Evolutionary conservation across 2,797 vertebrate species (phyloP), one percentile per base, ranked within the genome.

Genomic region (Enteromius viviparus): DNA sequence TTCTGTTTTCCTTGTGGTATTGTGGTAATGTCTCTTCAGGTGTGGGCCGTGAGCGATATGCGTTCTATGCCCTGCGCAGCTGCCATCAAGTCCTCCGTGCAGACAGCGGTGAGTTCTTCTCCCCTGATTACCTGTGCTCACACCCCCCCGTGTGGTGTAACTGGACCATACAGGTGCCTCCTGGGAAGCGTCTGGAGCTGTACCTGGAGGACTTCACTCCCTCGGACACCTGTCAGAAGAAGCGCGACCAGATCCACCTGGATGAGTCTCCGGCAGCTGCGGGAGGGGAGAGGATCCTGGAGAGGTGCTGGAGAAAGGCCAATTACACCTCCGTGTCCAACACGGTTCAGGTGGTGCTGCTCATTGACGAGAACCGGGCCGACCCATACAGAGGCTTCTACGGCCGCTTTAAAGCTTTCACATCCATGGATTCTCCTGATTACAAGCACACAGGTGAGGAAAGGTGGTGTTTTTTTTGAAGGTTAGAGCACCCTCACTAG

Each of bases 121-220:
- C 95, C 0, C 95, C 95, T 0, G 94, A 95, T 87, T 95, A 93
- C 75, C 86, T 95, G 80, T 95, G 95, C 88, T 94, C 94, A 70
- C 94, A 92, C 90, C 94, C 94, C 0, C 89, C 93, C 0, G 91
- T 95, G 70, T 95, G 95, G 95, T 95, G 95, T 88, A 95, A 95
- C 92, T 95, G 95, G 95, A 95, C 94, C 88, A 91, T 95, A 84
- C 89, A 85, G 87, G 93, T 93, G 82, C 87, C 86, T 0, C 86
- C 87, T 0, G 91, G 89, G 1, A 92, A 91, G 86, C 93, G 91
- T 77, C 82, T 95, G n/a, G 88, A 90, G 0, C 90, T 95, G 37
- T 86, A 92, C 29, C 88, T 95, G 80, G 90, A 94, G 85, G 94
- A 95, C 91, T 75, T 94, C 66, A 92, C 92, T 10, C 87, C 92